phyloP scores from a whole-genome alignment of 2,113 vertebrate species.

The Plotosus lineatus region DNA sequence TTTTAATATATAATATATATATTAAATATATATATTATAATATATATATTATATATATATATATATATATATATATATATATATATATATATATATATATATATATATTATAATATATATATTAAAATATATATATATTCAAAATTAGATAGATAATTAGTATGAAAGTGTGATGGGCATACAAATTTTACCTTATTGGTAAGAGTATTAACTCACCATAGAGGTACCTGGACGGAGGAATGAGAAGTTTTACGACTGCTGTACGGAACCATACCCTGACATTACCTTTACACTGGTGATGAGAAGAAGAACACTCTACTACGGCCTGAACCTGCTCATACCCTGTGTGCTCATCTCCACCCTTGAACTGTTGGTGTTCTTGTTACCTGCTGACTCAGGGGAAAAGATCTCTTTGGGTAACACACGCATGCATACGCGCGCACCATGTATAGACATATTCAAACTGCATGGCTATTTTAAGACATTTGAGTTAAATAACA shows the following conservation, averaged over 20 bases:
- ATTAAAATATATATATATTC: no score
- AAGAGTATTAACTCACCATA: conserved; percentile 33
- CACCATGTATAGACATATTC: not conserved
- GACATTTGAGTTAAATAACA: not conserved
- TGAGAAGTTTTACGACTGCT: conserved; percentile 72
- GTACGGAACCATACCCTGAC: conserved; percentile 70
- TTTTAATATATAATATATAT: no score
- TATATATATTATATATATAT: no score
- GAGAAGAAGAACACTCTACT: conserved; percentile 70
- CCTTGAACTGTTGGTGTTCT: conserved; percentile 67
- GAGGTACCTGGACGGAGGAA: conserved; percentile 68
- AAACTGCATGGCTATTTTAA: not conserved
- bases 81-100: no score
- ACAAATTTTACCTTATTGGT: not conserved
- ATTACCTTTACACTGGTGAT: conserved; percentile 71
- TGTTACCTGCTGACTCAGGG: conserved; percentile 69
- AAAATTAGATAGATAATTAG: not conserved
- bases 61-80: no score
- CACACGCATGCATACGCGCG: not conserved
- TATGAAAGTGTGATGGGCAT: not conserved
- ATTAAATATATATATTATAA: no score
- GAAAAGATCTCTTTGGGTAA: conserved; percentile 72
- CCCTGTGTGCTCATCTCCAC: conserved; percentile 73
- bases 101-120: no score
- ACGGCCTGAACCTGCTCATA: conserved; percentile 70